Evolutionary conservation across 2,113 vertebrate species (phyloP), one percentile per base, ranked within the genome.

Genomic region (Solenodon paradoxus): DNA sequence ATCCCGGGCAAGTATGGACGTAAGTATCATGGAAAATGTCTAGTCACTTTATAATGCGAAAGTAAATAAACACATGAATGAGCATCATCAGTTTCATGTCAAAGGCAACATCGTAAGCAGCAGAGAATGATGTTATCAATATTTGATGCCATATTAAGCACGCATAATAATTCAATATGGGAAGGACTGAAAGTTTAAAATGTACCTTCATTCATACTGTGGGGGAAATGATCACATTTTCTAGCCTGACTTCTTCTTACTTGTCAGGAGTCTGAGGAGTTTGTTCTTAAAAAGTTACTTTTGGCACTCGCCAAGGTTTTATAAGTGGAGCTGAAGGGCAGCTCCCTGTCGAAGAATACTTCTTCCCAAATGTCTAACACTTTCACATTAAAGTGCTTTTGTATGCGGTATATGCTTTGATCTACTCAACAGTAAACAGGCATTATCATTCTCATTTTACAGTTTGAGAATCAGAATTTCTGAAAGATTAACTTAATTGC

Each of bases 401-500:
- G 5, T 88, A 88, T 71, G 30, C 66, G 12, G 55, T 82, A 78
- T 81, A 32, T 85, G 72, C 81, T 74, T 72, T 93, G 72, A 93
- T 88, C 78, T 86, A 22, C 89, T 88, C 45, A 28, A 19, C 9
- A 78, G 9, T 35, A 82, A 86, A 88, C 63, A 49, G 42, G 42
- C 75, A 82, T 95, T 86, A 40, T 79, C 84, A 82, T 86, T 88
- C 69, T 97, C 82, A 68, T 68, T 68, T 96, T 85, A 93, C 69
- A 92, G 35, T 69, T 87, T 81, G 16, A 75, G 79, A 92, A 78
- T 91, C 69, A 81, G 72, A 95, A 88, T 85, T 90, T 93, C 66
- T 88, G 72, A 96, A 96, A 68, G 42, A 91, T 92, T 94, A 66
- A 84, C 64, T 84, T 95, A 93, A 88, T 93, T 63, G 47, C 6